Evolutionary conservation across 2,888 invertebrate genomes (phyloP), one percentile per base, ranked within the genome.

Genomic region (Iphiclides podalirius): DNA sequence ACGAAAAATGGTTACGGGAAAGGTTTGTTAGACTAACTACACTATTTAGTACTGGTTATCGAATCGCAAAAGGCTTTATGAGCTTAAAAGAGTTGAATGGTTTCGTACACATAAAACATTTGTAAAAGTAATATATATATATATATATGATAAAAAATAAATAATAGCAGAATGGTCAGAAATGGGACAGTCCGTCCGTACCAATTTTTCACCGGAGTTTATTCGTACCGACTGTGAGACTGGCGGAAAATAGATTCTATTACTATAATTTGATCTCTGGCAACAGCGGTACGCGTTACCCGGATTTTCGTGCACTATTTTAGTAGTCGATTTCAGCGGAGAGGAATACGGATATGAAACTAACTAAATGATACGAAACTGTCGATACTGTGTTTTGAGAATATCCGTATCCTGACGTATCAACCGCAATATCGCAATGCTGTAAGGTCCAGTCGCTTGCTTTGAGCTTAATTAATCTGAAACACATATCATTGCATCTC

Each of bases 401-500:
- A 47, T 37, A 47, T 47, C 13, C 26, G 17, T 41, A 35, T 6
- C 26, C 28, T 23, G 6, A 6, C 26, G 36, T 36, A 41, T 31
- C 39, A 39, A 33, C 9, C 8, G 31, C 28, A 41, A 41, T 47
- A 47, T 13, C 41, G 47, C 41, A 47, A 37, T 13, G 16, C 33
- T 20, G 16, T 26, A 46, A 20, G n/a, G 8, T 9, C 11, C 11
- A 31, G 17, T 47, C 17, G 13, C 26, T 26, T 16, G 34, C 28
- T 36, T 37, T 41, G 35, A 36, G 31, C 33, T 20, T 20, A 33
- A 23, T 34, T 39, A 23, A 31, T 36, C 28, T 36, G 17, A 28
- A 23, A 36, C 37, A 31, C 16, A 16, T 41, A 47, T 40, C 11
- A 11, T n/a, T 40, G 31, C 17, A 38, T 14, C 46, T 14, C n/a